Percentiles rank a stretch among this genome's conserved stretches.
Conservation (phyloP, 1,140 invertebrate genomes). For the Leptopilina boulardi region DNA sequence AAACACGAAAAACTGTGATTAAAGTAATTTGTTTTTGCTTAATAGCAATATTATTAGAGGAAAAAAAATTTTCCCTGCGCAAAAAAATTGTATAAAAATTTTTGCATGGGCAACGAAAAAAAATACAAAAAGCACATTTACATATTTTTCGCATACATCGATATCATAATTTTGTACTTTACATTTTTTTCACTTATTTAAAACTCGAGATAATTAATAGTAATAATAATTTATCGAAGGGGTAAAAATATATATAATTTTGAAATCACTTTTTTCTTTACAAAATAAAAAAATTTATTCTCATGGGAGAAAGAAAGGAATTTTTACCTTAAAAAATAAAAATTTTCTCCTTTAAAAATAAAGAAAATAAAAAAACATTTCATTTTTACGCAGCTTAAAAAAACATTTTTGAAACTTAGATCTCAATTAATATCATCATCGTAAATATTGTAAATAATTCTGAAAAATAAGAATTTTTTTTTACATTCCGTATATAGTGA, state of each 20-base stretch:
- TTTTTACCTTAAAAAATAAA: too few relatives aligned
- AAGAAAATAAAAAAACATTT: too few relatives aligned
- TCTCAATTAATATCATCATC: not conserved
- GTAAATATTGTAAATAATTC: not conserved
- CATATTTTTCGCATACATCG: conserved; percentile 26
- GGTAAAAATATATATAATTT: too few relatives aligned
- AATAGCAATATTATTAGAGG: not conserved
- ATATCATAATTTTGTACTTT: conserved; percentile 34
- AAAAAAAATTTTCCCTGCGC: too few relatives aligned
- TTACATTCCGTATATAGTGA: not conserved
- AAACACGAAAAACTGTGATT: conserved; percentile 74
- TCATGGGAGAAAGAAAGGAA: not conserved
- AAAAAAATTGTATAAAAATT: too few relatives aligned
- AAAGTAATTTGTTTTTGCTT: conserved; percentile 37
- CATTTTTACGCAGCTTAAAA: too few relatives aligned
- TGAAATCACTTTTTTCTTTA: too few relatives aligned
- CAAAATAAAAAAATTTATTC: not conserved
- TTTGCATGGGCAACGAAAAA: not conserved
- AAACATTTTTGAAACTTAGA: too few relatives aligned
- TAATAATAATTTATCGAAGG: too few relatives aligned
- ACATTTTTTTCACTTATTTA: not conserved
- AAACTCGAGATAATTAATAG: too few relatives aligned
- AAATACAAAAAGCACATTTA: conserved; percentile 5
- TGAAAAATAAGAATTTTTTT: not conserved
- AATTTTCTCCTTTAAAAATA: too few relatives aligned